Percentiles rank a stretch among this genome's conserved stretches.
Evolutionary conservation across 2,797 vertebrate species (phyloP).

Genomic region (Tragelaphus oryx): DNA sequence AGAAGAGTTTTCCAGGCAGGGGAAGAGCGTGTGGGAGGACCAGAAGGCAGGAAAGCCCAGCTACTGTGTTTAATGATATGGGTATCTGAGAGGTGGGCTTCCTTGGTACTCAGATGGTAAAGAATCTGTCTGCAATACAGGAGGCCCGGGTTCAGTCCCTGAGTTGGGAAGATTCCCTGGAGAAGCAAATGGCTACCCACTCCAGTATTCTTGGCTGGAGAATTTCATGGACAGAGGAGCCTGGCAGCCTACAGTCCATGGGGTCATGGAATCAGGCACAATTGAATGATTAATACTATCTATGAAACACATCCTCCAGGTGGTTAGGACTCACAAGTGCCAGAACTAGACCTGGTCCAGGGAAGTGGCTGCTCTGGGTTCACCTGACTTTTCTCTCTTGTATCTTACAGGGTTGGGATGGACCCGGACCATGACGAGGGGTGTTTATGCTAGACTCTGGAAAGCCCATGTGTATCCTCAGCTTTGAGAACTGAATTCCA

Average conservation of each 20-base stretch:
- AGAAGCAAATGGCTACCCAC: neutral
- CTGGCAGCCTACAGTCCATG: neutral
- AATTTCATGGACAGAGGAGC: neutral
- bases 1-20: neutral
- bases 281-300: neutral
- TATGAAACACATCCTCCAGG: neutral
- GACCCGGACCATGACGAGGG: neutral
- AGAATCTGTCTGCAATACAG: neutral
- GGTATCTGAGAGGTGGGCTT: neutral
- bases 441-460: neutral
- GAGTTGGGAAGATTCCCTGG: neutral
- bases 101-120: neutral
- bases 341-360: neutral
- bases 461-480: slow-evolving; percentile 73
- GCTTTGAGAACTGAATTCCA: slow-evolving; percentile 87
- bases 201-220: neutral
- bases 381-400: slow-evolving; percentile 51
- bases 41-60: neutral
- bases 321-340: neutral
- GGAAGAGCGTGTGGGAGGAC: neutral
- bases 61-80: neutral
- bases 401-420: slow-evolving; percentile 68
- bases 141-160: neutral
- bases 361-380: slow-evolving; percentile 15
- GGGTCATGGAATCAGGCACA: neutral